phyloP scores from a whole-genome alignment of 2,797 vertebrate species.

The Crenuchus spilurus region DNA sequence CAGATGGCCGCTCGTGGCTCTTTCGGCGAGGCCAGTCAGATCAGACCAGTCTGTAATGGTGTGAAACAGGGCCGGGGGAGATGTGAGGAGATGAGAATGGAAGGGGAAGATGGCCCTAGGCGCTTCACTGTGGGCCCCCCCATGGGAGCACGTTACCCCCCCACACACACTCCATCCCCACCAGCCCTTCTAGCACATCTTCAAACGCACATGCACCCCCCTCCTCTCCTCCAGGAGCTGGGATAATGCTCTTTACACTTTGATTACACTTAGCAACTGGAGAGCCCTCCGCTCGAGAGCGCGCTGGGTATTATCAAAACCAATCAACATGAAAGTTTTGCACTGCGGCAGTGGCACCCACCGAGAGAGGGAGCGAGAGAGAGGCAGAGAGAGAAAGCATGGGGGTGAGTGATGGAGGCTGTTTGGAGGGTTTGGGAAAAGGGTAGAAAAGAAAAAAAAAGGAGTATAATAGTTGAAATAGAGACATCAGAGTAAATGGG shows the following conservation, averaged over 20 bases:
- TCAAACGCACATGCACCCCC: constrained; percentile 53
- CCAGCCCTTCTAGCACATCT: constrained; percentile 46
- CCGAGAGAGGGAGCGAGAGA: constrained; percentile 22
- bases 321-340: constrained; percentile 65
- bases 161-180: constrained; percentile 32
- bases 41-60: constrained; percentile 66
- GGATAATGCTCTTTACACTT: constrained; percentile 61
- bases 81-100: constrained; percentile 71
- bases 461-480: constrained; percentile 52
- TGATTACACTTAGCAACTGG: constrained; percentile 61
- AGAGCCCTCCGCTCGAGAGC: constrained; percentile 54
- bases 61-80: constrained; percentile 65
- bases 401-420: constrained; percentile 1
- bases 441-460: constrained; percentile 10
- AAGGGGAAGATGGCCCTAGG: constrained; percentile 68
- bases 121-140: constrained; percentile 48
- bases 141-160: constrained; percentile 41
- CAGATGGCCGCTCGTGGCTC: constrained; percentile 48
- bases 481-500: constrained; percentile 59
- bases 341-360: constrained; percentile 32
- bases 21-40: constrained; percentile 54
- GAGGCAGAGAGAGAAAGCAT: constrained; percentile 8
- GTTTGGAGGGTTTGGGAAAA: constrained; percentile 36
- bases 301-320: constrained; percentile 60
- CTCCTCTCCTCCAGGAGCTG: constrained; percentile 31